Conservation (phyloP, 1,140 invertebrate species). For the Pseudomyrmex flavicornis region DNA sequence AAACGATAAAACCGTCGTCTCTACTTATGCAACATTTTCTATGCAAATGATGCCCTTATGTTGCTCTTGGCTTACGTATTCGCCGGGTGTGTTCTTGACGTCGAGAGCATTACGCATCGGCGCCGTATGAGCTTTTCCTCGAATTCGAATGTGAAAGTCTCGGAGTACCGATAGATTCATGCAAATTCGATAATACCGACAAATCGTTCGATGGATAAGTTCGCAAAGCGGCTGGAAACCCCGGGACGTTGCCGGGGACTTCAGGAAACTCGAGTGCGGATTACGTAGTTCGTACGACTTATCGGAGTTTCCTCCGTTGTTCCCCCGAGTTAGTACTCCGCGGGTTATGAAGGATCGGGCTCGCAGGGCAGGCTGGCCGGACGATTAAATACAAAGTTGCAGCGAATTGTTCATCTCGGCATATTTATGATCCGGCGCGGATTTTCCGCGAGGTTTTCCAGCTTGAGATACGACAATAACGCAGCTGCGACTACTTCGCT, state of each 20-base stretch:
- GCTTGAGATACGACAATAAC: slow-evolving; percentile 32
- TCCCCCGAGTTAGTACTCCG: slow-evolving; percentile 46
- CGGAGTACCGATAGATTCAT: slow-evolving; percentile 61
- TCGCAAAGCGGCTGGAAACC: slow-evolving; percentile 42
- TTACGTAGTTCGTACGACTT: slow-evolving; percentile 73
- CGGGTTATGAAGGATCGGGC: slow-evolving; percentile 61
- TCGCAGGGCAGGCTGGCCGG: slow-evolving; percentile 14
- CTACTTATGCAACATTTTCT: slow-evolving; percentile 45
- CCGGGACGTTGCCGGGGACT: slow-evolving; percentile 35
- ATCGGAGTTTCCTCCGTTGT: slow-evolving; percentile 68
- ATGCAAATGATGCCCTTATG: slow-evolving; percentile 61
- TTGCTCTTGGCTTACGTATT: slow-evolving; percentile 63
- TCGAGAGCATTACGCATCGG: slow-evolving; percentile 29
- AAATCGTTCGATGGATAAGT: slow-evolving; percentile 71
- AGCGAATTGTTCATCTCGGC: slow-evolving; percentile 51
- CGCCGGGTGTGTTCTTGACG: slow-evolving; percentile 49
- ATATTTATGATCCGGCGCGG: slow-evolving; percentile 31
- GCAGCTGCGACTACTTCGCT: slow-evolving; percentile 13
- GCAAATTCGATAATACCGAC: slow-evolving; percentile 71
- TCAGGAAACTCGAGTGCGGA: slow-evolving; percentile 65
- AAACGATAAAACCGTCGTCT: slow-evolving; percentile 49
- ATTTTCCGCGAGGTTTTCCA: slow-evolving; percentile 50
- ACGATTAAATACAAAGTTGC: slow-evolving; percentile 72
- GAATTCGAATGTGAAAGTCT: slow-evolving; percentile 53
- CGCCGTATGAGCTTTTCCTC: slow-evolving; percentile 42